phyloP scores from a whole-genome alignment of 1,140 invertebrate species.

The Ylistrum balloti region DNA sequence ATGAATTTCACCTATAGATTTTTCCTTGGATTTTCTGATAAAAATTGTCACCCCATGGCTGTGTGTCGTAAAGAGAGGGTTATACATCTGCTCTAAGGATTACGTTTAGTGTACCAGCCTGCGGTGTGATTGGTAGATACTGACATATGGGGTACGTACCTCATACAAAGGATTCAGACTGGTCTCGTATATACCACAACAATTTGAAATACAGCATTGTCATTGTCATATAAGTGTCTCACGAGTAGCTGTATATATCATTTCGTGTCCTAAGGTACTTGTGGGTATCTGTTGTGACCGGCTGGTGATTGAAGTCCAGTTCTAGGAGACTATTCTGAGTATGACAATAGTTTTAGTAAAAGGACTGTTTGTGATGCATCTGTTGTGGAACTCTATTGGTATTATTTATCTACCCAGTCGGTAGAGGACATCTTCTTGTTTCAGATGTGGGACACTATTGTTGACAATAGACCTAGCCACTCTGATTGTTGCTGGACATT shows the following conservation, averaged over 20 bases:
- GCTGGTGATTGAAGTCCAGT: not conserved
- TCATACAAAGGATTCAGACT: not conserved
- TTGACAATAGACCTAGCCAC: no score
- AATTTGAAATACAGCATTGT: constrained; percentile 13
- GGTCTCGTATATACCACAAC: not conserved
- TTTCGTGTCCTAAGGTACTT: no score
- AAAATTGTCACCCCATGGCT: not conserved
- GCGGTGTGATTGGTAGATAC: constrained; percentile 14
- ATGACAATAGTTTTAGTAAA: not conserved
- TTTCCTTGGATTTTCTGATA: not conserved
- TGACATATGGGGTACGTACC: not conserved
- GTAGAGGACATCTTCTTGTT: not conserved
- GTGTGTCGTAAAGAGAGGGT: not conserved
- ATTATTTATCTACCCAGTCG: not conserved
- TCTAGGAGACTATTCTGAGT: not conserved
- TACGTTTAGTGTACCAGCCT: not conserved
- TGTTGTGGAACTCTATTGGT: not conserved
- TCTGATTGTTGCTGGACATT: not conserved
- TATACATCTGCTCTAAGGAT: not conserved
- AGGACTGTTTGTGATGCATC: not conserved
- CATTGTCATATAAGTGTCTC: not conserved
- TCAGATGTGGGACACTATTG: not conserved
- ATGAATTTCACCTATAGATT: constrained; percentile 24
- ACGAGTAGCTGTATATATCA: not conserved
- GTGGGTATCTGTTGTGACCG: not conserved